phyloP scores from a whole-genome alignment of 64 coral and sea anemone species.

The Orbicella faveolata region DNA sequence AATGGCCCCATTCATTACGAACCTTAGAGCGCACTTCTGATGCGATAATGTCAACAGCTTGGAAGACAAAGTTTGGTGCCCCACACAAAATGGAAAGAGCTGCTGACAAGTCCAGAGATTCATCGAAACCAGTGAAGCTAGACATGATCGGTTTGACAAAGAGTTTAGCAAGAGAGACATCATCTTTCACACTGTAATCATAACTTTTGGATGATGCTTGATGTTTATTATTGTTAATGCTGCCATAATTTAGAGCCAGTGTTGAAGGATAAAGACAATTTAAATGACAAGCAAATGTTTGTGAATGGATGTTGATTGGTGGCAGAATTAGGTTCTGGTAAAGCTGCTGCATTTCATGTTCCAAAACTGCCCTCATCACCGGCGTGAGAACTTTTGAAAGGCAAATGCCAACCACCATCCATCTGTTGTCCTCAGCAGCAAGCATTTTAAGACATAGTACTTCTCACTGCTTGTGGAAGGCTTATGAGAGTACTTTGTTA shows the following conservation, averaged over 20 bases:
- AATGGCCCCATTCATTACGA: slow-evolving; percentile 80
- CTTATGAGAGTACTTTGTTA: too few species aligned
- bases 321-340: slow-evolving; percentile 18
- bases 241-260: slow-evolving; percentile 44
- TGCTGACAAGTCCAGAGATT: slow-evolving; percentile 58
- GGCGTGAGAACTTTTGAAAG: slow-evolving; percentile 58
- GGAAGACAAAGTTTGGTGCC: slow-evolving; percentile 19
- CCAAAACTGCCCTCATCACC: slow-evolving; percentile 22
- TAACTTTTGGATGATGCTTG: background rate
- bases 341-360: slow-evolving; percentile 11
- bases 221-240: slow-evolving; percentile 60
- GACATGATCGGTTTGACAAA: slow-evolving; percentile 40
- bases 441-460: background rate
- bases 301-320: slow-evolving; percentile 28
- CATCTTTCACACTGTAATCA: slow-evolving; percentile 42
- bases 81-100: slow-evolving; percentile 49
- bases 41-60: slow-evolving; percentile 14
- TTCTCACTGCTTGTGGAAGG: too few species aligned
- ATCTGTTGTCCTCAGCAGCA: slow-evolving; percentile 44
- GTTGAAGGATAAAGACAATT: background rate
- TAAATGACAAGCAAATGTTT: slow-evolving; percentile 31
- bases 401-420: slow-evolving; percentile 75
- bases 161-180: slow-evolving; percentile 40
- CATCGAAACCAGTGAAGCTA: slow-evolving; percentile 40
- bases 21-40: slow-evolving; percentile 39